Base-by-base conservation (phyloP, 1,140 invertebrate genomes). In the Dryas iulia region DNA sequence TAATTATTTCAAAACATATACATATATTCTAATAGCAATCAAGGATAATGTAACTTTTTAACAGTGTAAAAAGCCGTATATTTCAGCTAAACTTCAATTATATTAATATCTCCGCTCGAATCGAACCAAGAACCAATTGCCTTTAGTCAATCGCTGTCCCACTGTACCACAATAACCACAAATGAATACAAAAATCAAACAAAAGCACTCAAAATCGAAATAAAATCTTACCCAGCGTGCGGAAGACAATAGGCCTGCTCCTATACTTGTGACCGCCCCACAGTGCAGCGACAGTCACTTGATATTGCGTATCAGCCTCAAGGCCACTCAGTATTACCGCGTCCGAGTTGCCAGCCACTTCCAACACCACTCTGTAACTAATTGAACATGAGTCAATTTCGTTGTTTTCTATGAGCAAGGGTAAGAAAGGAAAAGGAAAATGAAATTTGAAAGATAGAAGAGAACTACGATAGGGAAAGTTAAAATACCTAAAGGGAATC, bases 301-400 rank as follows among this genome's bases (percentile, higher is more conserved):
- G 96, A 82, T 97, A 97, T 87, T 97, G 96, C 11, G 96, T 97
- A 83, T 97, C 95, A n/a, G 96, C 95, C 76, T 95, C 93, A 58
- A 97, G 91, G 30, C 95, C 94, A 78, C 94, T 96, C 74, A 97
- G 90, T 47, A 96, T 96, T 72, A 97, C 96, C 59, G 96, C 96
- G 83, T 96, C 96, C 47, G 95, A 96, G 91, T 96, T 97, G 65
- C 96, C 96, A 69, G 96, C 96, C 83, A 97, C 96, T 83, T 96
- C 94, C 92, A 95, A 94, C 90, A 97, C 96, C 93, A 97, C 96
- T 94, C 96, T 97, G 96, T 96, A 97, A 97, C 96, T 97, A 95
- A 95, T 93, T 89, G 75, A 76, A 78, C 65, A 88, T 91, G 83
- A 90, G 86, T 91, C 89, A 89, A 86, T 86, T 87, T 87, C 82